Evolutionary conservation across 2,797 vertebrate species (phyloP).

Genomic region (Melanotaenia pygmaea): DNA sequence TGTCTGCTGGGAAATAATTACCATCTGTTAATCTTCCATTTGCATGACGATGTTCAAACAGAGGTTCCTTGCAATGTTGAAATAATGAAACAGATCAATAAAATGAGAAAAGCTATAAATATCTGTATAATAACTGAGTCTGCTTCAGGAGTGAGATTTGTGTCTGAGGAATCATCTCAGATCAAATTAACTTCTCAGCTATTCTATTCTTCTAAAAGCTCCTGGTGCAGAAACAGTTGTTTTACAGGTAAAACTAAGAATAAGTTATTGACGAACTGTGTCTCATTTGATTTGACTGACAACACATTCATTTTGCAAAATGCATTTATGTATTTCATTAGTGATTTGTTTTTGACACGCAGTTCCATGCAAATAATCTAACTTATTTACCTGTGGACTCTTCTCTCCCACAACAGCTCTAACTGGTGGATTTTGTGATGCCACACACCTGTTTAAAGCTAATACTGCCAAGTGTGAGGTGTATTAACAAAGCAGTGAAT

Average conservation of each 20-base stretch:
- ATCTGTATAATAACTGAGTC: constrained; percentile 5
- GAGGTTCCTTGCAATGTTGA: no score
- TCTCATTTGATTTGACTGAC: not conserved
- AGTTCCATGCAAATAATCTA: no score
- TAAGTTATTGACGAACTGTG: not conserved
- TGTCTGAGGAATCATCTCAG: not conserved
- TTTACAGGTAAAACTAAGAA: not conserved
- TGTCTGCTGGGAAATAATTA: no score
- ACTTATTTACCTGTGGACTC: not conserved
- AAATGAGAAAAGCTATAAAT: not conserved
- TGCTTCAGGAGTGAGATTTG: constrained; percentile 4
- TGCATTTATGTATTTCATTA: no score
- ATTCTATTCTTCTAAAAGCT: not conserved
- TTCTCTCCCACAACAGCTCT: not conserved
- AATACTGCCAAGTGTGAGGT: no score
- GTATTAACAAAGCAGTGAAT: no score
- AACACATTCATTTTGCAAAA: not conserved
- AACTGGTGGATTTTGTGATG: not conserved
- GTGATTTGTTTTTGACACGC: no score
- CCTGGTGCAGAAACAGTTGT: not conserved
- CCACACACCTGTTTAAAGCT: not conserved
- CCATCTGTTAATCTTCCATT: no score
- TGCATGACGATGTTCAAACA: no score
- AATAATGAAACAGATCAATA: no score
- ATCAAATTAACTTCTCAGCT: not conserved